Conservation (phyloP, 2,113 vertebrate species). For the Dissostichus mawsoni region DNA sequence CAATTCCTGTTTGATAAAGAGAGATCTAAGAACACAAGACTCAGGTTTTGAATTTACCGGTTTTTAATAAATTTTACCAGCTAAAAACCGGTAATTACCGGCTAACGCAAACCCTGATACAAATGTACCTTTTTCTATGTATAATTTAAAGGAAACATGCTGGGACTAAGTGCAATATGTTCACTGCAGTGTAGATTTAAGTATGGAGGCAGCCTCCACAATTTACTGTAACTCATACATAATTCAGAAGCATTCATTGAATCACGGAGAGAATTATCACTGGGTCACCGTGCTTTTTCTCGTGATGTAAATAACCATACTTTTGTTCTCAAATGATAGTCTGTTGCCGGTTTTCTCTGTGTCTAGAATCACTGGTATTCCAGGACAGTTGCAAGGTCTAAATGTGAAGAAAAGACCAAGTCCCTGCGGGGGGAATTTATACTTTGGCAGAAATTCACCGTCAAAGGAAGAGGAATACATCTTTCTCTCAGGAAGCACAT, state of each 20-base stretch:
- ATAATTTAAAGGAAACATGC: background rate
- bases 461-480: conserved; percentile 23
- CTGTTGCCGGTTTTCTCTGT: conserved; percentile 6
- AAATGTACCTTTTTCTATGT: background rate
- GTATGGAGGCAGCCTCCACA: background rate
- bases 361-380: conserved; percentile 7
- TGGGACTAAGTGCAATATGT: conserved; percentile 6
- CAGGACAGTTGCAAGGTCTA: conserved; percentile 34
- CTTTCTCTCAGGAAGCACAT: conserved; percentile 22
- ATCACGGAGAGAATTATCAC: conserved; percentile 1
- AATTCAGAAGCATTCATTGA: conserved; percentile 14
- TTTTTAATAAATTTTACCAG: no score
- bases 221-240: conserved; percentile 10
- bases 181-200: background rate
- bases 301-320: conserved; percentile 17
- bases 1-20: background rate
- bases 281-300: background rate
- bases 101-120: no score
- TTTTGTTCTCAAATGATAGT: conserved; percentile 18
- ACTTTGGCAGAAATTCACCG: conserved; percentile 20
- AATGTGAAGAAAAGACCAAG: conserved; percentile 28
- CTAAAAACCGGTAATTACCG: no score
- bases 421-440: conserved; percentile 26
- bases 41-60: no score
- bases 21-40: background rate